These are phyloP conservation scores for Drosophila cognata DNA, from an alignment of 2,888 invertebrate genomes.

Conservation along the genomic window DNA sequence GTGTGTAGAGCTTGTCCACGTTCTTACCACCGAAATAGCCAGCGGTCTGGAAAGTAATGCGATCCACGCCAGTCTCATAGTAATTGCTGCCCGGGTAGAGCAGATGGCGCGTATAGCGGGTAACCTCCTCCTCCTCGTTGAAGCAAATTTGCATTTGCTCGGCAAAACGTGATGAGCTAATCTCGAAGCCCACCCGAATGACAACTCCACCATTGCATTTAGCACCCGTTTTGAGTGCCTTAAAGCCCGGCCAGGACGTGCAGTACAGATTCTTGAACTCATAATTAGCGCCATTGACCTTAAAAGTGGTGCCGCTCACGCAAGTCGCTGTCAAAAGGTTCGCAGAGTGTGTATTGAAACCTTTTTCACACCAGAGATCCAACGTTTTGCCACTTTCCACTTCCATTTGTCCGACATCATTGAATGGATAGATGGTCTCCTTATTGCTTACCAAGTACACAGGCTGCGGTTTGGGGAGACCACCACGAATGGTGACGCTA, in stretches of 20 bases:
- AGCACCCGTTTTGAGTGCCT: constrained; percentile 72
- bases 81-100: constrained; percentile 85
- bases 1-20: constrained; percentile 83
- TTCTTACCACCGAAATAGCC: constrained; percentile 82
- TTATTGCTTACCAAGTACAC: constrained; percentile 86
- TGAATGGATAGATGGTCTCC: constrained; percentile 75
- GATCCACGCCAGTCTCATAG: constrained; percentile 84
- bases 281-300: constrained; percentile 65
- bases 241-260: constrained; percentile 78
- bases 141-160: constrained; percentile 85
- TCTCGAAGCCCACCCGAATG: constrained; percentile 84
- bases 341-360: constrained; percentile 65
- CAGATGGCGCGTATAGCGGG: constrained; percentile 83
- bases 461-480: constrained; percentile 86
- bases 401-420: constrained; percentile 71
- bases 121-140: constrained; percentile 83
- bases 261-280: constrained; percentile 83
- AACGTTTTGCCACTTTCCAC: constrained; percentile 69
- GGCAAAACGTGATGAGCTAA: constrained; percentile 80
- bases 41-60: constrained; percentile 82
- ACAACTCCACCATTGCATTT: constrained; percentile 80
- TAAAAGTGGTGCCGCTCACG: constrained; percentile 76
- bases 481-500: constrained; percentile 71
- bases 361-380: constrained; percentile 81
- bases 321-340: constrained; percentile 80